Base-by-base conservation (phyloP, 2,113 vertebrate species). In the Polypterus senegalus region DNA sequence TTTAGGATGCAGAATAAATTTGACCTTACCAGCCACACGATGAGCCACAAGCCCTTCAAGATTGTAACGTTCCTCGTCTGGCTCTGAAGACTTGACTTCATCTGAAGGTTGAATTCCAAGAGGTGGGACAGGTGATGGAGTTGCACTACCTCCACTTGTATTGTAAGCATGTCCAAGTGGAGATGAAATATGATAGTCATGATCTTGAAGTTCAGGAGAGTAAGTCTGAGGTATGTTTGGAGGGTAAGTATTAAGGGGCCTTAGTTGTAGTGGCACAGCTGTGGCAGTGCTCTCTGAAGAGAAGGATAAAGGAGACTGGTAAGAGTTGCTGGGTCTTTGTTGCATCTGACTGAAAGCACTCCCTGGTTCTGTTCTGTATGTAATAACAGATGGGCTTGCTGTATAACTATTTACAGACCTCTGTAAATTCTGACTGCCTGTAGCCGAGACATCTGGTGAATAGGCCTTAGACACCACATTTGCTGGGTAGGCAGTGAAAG, bases 21-120 rank as follows among this genome's bases (percentile, higher is more conserved):
- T 27, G 5, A 4, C 69, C 86, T 87, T 91, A 97, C 96, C 96
- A 83, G 96, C 96, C 56, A 98, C 86, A 64, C 96, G 85, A 54
- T 98, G 92, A 61, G 94, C 93, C 67, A 98, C 96, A 71, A 98
- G 83, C 46, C 96, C 96, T 72, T 94, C 92, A 65, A 97, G 75
- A 56, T 87, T 91, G 80, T 93, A 84, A 6, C 78, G 87, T 58
- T 86, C 85, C 53, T 89, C 86, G 65, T 91, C 91, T 0, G 81
- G 79, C 64, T 90, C 83, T 0, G 3, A 63, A 55, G 86, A 88
- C 68, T 83, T 88, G 52, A 63, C 53, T 45, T 76, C 70, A 52
- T 73, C 67, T 66, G 82, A 85, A 56, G 67, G 68, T 76, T 83
- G 84, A 61, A 69, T 4, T 0, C 46, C 66, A 52, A 67, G 0